Base-by-base conservation (phyloP, 2,888 invertebrate genomes). In the Drosophila colorata region DNA sequence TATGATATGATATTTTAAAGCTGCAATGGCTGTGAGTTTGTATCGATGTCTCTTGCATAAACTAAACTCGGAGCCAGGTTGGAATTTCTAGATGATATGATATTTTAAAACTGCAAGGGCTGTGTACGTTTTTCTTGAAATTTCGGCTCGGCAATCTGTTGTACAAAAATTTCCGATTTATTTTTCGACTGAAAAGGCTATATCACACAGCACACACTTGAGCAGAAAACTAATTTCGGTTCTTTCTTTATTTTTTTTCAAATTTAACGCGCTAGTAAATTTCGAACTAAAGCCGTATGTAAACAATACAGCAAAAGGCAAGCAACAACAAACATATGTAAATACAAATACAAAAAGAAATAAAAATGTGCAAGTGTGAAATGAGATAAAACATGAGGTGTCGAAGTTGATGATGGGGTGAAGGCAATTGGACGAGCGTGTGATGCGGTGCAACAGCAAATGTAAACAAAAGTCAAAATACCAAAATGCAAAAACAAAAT, bases 321-420 rank as follows among this genome's bases (percentile, higher is more conserved):
- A 25, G 44, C 41, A 73, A 63, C 51, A 59, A 66, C 59, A 74
- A 57, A 65, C 47, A 58, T 37, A 52, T 41, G 48, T 59, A 70
- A 76, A 74, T 70, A 60, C 4, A 51, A 41, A 67, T 43, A 28
- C 13, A 37, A 40, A 71, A 56, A 58, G 18, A 61, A 33, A 53
- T 56, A 56, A 14, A 53, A 58, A 58, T 65, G 41, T 60, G 46
- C 56, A 74, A 65, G 87, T 77, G 84, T 40, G 84, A 83, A 77
- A 13, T 69, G 76, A 85, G 71, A 74, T 74, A 44, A 74, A 73
- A 56, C 85, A 78, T 63, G 53, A 51, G 35, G 20, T 52, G 25
- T 28, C 37, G 23, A 33, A 38, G 74, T 38, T 49, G 41, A 33
- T 33, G 13, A 31, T 31, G 31, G 38, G 67, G 53, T 65, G 23